phyloP scores from a whole-genome alignment of 1,140 invertebrate genomes.

The Ladona fulva region DNA sequence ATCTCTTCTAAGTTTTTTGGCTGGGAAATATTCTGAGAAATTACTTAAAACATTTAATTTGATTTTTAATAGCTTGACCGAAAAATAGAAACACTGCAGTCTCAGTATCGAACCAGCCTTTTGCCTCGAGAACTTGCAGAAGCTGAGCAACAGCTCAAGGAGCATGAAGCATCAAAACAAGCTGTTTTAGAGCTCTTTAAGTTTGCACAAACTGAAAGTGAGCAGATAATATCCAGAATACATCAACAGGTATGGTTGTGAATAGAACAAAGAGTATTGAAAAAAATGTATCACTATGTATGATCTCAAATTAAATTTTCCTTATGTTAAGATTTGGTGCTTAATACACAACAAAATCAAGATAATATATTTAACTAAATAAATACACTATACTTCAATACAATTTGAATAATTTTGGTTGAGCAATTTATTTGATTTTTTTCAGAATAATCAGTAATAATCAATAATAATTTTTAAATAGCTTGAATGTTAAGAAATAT shows the following conservation, averaged over 20 bases:
- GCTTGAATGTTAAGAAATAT: neutral
- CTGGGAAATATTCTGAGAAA: neutral
- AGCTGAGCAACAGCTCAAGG: constrained; percentile 43
- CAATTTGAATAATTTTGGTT: no score
- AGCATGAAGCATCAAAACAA: constrained; percentile 48
- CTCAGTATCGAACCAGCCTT: constrained; percentile 34
- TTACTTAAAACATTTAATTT: neutral
- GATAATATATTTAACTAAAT: no score
- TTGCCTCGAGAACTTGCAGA: constrained; percentile 39
- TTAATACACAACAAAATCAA: no score
- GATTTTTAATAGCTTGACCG: constrained; percentile 39
- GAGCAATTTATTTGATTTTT: no score
- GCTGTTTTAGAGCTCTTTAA: constrained; percentile 50
- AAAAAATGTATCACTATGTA: no score
- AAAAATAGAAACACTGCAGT: constrained; percentile 39
- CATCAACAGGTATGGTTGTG: constrained; percentile 44
- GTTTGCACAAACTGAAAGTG: constrained; percentile 49
- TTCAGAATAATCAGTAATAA: no score
- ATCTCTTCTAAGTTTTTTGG: neutral
- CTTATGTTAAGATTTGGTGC: no score
- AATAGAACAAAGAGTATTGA: no score
- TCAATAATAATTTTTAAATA: no score
- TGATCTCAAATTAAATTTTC: no score
- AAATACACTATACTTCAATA: no score
- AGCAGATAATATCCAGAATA: constrained; percentile 53